Evolutionary conservation across 2,888 invertebrate genomes (phyloP), one percentile per base, ranked within the genome.

Genomic region (Rotaria sp.): DNA sequence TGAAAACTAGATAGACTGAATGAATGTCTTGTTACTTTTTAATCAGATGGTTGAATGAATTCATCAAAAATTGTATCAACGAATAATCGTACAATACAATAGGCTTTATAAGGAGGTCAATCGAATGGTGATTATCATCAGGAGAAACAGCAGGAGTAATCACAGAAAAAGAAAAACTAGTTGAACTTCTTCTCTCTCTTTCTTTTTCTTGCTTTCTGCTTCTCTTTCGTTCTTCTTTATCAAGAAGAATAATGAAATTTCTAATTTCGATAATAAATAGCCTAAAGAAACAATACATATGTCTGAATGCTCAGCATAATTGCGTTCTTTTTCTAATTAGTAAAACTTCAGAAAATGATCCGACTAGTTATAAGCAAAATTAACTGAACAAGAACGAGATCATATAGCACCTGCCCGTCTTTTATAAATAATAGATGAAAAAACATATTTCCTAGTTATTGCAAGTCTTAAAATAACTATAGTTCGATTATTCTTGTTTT

Each of bases 351-450:
- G 35, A 67, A 38, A n/a, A 30, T 5, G 8, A 18, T 67, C 67
- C 67, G 67, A 67, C 67, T 8, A 67, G 26, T 26, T 21, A 11
- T 67, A 67, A 67, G 38, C 35, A 67, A 67, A 67, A 67, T 7
- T 38, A 67, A 67, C 67, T 35, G 21, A 67, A 35, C 15, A 67
- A 67, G 67, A 67, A 67, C 67, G 21, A 67, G 35, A 67, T 38
- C 67, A 67, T 21, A 67, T 67, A 67, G 67, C 35, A 67, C 21
- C 67, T 38, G 67, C 38, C 67, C 35, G 11, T 15, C 35, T 18
- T 35, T 67, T 67, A 67, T 67, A 38, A 67, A 67, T 67, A 67
- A 67, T 67, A 21, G 21, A 67, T 67, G 67, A 67, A 67, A n/a
- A 59, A 67, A 30, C 4, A 24, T 52, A 55, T 24, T 7, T 55